These are phyloP conservation scores for Sphyrna mokarran DNA, from an alignment of 2,113 vertebrate species.

Conservation along the genomic window DNA sequence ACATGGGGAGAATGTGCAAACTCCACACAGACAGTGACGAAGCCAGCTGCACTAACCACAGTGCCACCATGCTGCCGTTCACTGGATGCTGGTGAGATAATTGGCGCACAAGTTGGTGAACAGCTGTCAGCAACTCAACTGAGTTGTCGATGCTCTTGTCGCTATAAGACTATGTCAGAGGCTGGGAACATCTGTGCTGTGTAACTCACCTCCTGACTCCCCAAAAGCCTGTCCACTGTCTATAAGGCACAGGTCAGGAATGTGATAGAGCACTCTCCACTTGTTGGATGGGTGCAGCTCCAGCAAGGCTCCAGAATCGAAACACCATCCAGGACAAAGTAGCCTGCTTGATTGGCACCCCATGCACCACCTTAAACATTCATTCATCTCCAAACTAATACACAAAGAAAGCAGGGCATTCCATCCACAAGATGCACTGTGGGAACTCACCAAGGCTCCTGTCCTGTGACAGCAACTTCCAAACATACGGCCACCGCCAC, in stretches of 20 bases:
- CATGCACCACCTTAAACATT: not conserved
- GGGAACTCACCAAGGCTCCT: not conserved
- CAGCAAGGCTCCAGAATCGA: not conserved
- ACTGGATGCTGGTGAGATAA: not conserved
- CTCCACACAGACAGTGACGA: no score
- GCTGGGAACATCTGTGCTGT: not conserved
- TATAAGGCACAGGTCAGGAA: not conserved
- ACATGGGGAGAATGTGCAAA: no score
- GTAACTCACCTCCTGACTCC: not conserved
- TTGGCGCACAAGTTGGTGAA: not conserved
- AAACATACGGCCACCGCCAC: not conserved
- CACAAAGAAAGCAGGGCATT: not conserved
- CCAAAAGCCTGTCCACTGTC: no score
- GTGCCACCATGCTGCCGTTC: no score
- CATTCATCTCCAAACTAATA: not conserved
- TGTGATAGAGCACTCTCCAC: not conserved
- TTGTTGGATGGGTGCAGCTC: not conserved
- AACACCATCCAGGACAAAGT: not conserved
- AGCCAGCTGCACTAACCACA: no score
- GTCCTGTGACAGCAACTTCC: not conserved
- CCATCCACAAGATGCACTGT: no score
- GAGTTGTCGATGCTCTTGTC: no score
- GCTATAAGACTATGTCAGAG: not conserved
- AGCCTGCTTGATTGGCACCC: not conserved
- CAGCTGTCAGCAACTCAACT: not conserved